Conservation (phyloP, 2,888 invertebrate species). For the Scaptodrosophila latifasciaeformis region DNA sequence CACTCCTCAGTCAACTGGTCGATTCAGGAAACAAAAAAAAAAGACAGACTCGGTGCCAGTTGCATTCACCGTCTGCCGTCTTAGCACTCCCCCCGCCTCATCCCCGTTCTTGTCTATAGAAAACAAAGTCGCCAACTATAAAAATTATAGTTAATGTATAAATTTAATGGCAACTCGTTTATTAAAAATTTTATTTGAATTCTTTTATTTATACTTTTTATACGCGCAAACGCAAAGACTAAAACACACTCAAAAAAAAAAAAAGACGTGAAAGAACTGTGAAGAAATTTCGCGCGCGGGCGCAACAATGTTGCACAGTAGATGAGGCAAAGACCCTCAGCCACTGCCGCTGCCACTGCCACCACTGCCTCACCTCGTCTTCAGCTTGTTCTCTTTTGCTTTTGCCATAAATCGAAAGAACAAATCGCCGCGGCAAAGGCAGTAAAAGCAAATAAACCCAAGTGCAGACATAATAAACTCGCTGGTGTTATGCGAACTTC, state of each 20-base stretch:
- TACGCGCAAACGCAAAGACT: constrained; percentile 62
- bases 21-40: background rate
- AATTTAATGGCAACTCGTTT: constrained; percentile 75
- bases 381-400: constrained; percentile 3
- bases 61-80: constrained; percentile 10
- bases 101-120: too few relatives aligned
- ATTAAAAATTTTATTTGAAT: constrained; percentile 75
- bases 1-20: constrained; percentile 17
- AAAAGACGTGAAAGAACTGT: too few relatives aligned
- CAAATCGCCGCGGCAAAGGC: constrained; percentile 70
- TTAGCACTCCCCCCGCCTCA: constrained; percentile 11
- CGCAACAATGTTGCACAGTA: constrained; percentile 33
- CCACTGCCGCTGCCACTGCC: background rate
- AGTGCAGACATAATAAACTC: constrained; percentile 70
- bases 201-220: constrained; percentile 69
- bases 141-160: constrained; percentile 75
- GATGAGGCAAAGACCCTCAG: constrained; percentile 25
- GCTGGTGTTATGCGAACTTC: constrained; percentile 52
- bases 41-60: constrained; percentile 11
- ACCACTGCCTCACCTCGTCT: constrained; percentile 4
- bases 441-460: constrained; percentile 69
- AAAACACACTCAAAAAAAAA: too few relatives aligned
- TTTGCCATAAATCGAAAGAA: constrained; percentile 66
- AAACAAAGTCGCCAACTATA: constrained; percentile 67
- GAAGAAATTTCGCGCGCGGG: constrained; percentile 21